phyloP scores from a whole-genome alignment of 2,113 vertebrate genomes.

The Phylloscopus trochiloides region DNA sequence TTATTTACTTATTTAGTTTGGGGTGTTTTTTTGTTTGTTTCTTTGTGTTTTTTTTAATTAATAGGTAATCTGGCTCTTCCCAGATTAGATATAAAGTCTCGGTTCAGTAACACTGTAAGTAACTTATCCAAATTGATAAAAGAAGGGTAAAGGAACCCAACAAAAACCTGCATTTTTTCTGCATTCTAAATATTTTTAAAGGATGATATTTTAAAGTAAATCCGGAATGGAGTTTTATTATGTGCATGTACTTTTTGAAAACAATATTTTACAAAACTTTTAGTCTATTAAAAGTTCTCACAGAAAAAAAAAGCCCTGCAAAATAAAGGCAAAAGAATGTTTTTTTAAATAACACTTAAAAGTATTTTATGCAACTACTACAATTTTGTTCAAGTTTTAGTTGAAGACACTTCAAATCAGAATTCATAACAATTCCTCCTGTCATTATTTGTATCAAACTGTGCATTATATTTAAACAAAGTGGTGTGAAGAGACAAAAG shows the following conservation, averaged over 20 bases:
- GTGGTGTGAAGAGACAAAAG: not conserved
- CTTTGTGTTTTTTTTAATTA: not conserved
- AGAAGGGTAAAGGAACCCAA: not conserved
- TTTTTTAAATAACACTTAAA: not conserved
- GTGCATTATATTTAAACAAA: not conserved
- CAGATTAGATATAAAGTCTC: not conserved
- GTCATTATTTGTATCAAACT: not conserved
- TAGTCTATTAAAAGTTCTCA: not conserved
- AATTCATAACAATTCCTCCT: not conserved
- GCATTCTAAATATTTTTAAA: not conserved
- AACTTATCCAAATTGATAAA: conserved; percentile 18
- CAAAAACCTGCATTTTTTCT: not conserved
- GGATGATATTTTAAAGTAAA: not conserved
- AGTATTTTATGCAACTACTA: not conserved
- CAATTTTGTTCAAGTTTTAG: not conserved
- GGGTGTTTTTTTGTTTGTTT: not conserved
- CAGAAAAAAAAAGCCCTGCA: not conserved
- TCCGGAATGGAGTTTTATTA: not conserved
- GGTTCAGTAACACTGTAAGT: not conserved
- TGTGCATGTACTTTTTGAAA: not conserved
- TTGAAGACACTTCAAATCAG: not conserved
- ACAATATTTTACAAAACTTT: not conserved
- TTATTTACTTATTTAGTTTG: not conserved
- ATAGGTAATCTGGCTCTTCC: not conserved
- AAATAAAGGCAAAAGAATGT: not conserved